phyloP scores from a whole-genome alignment of 1,140 invertebrate species.

The Melipona quadrifasciata region DNA sequence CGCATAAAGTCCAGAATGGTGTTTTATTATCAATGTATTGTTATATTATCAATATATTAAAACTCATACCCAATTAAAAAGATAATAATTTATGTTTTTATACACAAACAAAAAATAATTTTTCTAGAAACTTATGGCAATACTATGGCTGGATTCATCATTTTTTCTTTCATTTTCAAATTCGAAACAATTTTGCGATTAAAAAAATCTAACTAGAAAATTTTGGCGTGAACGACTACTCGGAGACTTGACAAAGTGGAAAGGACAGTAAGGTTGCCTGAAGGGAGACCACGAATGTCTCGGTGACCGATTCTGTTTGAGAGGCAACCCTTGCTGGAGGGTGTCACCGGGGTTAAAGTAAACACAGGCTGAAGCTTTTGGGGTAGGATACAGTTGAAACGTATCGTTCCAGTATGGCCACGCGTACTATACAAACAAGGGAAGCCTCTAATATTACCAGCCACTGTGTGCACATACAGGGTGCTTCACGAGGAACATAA shows the following conservation, averaged over 20 bases:
- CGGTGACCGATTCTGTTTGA: constrained; percentile 79
- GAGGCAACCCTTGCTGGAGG: constrained; percentile 77
- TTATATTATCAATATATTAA: not conserved
- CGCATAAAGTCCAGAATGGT: not conserved
- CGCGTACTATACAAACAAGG: constrained; percentile 78
- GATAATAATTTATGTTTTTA: not conserved
- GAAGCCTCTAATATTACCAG: constrained; percentile 77
- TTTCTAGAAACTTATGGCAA: not conserved
- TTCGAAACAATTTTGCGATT: not conserved
- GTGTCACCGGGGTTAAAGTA: constrained; percentile 73
- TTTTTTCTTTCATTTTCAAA: not conserved
- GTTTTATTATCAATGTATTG: not conserved
- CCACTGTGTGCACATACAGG: constrained; percentile 36
- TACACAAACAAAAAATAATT: not conserved
- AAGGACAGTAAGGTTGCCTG: constrained; percentile 52
- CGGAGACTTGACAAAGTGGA: constrained; percentile 47
- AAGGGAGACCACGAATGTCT: constrained; percentile 70
- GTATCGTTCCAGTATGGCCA: constrained; percentile 78
- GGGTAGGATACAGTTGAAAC: constrained; percentile 73
- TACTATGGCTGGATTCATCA: not conserved
- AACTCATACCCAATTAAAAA: not conserved
- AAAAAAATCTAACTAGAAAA: constrained; percentile 36
- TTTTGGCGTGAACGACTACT: constrained; percentile 52
- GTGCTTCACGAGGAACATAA: constrained; percentile 13
- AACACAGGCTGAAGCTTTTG: constrained; percentile 73